Percentiles rank a stretch among this genome's conserved stretches.
Evolutionary conservation across 1,140 invertebrate genomes (phyloP).

Genomic region (Drosophila kanapiae): DNA sequence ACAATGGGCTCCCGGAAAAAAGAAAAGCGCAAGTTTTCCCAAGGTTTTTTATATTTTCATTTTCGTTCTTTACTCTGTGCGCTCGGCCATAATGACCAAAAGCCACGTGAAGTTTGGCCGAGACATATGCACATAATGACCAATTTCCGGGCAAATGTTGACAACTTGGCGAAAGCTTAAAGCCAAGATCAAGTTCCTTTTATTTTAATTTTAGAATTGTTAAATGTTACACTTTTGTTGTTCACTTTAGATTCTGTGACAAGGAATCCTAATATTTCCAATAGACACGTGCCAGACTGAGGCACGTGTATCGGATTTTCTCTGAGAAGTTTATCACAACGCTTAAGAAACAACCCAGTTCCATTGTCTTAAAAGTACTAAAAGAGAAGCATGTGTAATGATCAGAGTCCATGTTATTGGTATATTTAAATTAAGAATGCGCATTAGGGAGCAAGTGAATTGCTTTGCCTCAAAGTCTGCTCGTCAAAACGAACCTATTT

Average conservation of each 20-base stretch:
- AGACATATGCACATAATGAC: conserved; percentile 63
- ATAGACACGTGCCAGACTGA: not conserved
- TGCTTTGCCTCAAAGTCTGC: not conserved
- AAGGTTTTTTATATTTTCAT: conserved; percentile 47
- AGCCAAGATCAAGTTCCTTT: conserved; percentile 5
- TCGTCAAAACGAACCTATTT: conserved; percentile 3
- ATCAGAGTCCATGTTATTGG: not conserved
- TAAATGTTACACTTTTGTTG: conserved; percentile 6
- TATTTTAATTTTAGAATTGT: not conserved
- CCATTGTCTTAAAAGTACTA: not conserved
- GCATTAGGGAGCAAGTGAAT: not conserved
- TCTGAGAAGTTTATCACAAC: not conserved
- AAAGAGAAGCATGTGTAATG: not conserved
- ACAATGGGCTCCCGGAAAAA: conserved; percentile 65
- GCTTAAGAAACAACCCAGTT: not conserved
- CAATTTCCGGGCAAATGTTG: conserved; percentile 53
- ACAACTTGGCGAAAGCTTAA: conserved; percentile 1
- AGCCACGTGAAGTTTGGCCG: conserved; percentile 60
- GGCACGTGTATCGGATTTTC: not conserved
- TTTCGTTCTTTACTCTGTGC: conserved; percentile 41
- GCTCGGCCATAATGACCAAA: conserved; percentile 59
- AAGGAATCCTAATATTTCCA: not conserved
- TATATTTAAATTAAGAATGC: not conserved
- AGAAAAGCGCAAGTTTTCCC: conserved; percentile 75
- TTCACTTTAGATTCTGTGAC: not conserved